Evolutionary conservation across 2,888 invertebrate species (phyloP).

Genomic region (Desoria tigrina): DNA sequence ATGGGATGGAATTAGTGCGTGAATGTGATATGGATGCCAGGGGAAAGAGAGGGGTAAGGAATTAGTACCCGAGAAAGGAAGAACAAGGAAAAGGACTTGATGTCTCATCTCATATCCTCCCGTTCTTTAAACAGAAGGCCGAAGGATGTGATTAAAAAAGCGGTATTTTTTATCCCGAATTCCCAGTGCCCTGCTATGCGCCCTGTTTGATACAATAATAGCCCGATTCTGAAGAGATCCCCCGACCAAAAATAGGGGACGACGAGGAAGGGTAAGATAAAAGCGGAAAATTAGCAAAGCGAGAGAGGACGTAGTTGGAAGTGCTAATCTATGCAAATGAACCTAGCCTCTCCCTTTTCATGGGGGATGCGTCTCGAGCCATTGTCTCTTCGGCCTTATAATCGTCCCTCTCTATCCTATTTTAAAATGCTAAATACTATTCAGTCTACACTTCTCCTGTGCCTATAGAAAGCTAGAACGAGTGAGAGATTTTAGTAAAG

Average conservation of each 20-base stretch:
- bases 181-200: no score
- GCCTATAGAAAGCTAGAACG: not conserved
- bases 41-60: not conserved
- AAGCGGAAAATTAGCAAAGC: slow-evolving; percentile 53
- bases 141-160: slow-evolving; percentile 46
- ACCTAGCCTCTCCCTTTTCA: slow-evolving; percentile 16
- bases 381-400: not conserved
- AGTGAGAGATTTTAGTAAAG: not conserved
- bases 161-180: slow-evolving; percentile 4
- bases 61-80: slow-evolving; percentile 10
- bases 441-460: slow-evolving; percentile 2
- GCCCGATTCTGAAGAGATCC: not conserved
- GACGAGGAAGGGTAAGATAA: slow-evolving; percentile 45
- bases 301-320: slow-evolving; percentile 47
- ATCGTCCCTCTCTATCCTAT: not conserved
- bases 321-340: slow-evolving; percentile 54
- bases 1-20: slow-evolving; percentile 5
- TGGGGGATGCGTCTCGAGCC: slow-evolving; percentile 4
- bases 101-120: slow-evolving; percentile 18
- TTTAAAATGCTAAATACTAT: slow-evolving; percentile 16
- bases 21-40: not conserved
- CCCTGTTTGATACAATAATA: not conserved
- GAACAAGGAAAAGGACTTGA: slow-evolving; percentile 14
- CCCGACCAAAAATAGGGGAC: not conserved
- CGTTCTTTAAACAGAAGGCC: slow-evolving; percentile 12